These are phyloP conservation scores for Crotalus adamanteus DNA, from an alignment of 2,797 vertebrate species.

Conservation along the genomic window DNA sequence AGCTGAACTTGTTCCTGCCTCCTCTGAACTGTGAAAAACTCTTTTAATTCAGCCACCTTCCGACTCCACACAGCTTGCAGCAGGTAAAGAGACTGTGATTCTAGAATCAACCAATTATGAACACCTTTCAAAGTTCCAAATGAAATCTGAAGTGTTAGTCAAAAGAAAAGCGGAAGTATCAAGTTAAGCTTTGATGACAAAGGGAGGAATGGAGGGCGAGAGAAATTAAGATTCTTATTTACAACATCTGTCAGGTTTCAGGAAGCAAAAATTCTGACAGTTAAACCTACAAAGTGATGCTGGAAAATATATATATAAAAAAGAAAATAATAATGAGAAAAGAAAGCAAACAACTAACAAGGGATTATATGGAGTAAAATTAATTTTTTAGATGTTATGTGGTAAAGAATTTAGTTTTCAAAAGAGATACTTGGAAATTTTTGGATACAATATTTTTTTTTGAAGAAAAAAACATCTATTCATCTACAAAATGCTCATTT, in stretches of 20 bases:
- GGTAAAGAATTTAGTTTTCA: neutral
- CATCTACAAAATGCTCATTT: neutral
- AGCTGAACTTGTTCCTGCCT: neutral
- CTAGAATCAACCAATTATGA: slow-evolving; percentile 2
- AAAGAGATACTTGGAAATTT: neutral
- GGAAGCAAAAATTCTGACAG: too few relatives aligned
- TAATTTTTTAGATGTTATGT: neutral
- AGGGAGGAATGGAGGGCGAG: too few relatives aligned
- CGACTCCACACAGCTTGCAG: neutral
- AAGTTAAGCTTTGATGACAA: neutral
- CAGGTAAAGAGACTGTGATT: slow-evolving; percentile 5
- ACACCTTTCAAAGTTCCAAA: slow-evolving; percentile 13
- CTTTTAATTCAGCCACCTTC: neutral
- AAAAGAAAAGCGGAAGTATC: slow-evolving; percentile 3
- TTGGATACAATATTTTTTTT: neutral
- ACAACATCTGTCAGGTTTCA: neutral
- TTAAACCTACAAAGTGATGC: neutral
- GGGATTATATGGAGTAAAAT: neutral
- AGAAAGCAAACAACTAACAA: neutral
- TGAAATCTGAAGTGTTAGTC: neutral
- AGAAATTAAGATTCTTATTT: neutral
- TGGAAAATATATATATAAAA: neutral
- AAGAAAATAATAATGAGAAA: neutral
- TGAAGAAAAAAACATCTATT: neutral
- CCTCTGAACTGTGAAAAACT: neutral